These are phyloP conservation scores for Thyatira batis DNA, from an alignment of 2,888 invertebrate genomes.

Conservation along the genomic window DNA sequence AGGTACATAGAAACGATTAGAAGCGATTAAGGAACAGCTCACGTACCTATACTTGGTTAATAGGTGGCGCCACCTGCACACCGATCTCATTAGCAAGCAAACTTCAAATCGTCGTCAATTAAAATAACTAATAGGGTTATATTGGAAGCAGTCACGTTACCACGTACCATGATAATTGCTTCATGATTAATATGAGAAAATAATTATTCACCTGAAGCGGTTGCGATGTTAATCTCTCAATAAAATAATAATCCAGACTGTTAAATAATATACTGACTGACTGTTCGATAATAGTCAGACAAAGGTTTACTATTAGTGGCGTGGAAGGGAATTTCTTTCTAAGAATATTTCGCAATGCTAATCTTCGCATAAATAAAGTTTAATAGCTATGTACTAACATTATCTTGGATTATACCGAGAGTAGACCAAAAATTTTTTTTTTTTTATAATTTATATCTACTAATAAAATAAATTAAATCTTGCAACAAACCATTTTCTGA, in stretches of 20 bases:
- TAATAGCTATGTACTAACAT: too few species aligned
- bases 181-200: neutral
- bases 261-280: too few species aligned
- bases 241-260: too few species aligned
- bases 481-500: neutral
- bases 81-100: constrained; percentile 47
- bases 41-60: constrained; percentile 38
- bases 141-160: constrained; percentile 35
- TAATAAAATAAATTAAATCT: too few species aligned
- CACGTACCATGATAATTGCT: constrained; percentile 25
- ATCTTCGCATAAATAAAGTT: too few species aligned
- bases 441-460: too few species aligned
- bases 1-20: constrained; percentile 1
- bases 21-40: constrained; percentile 9
- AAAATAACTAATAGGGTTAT: constrained; percentile 44
- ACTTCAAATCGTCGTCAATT: constrained; percentile 52
- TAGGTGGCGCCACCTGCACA: constrained; percentile 47
- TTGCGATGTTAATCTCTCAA: neutral
- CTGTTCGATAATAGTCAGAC: too few species aligned
- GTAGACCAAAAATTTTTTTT: too few species aligned
- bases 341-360: too few species aligned
- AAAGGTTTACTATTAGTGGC: too few species aligned
- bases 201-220: neutral
- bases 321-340: too few species aligned
- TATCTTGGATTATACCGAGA: too few species aligned